phyloP scores from a whole-genome alignment of 2,797 vertebrate species.

The Orestias chungarensis region DNA sequence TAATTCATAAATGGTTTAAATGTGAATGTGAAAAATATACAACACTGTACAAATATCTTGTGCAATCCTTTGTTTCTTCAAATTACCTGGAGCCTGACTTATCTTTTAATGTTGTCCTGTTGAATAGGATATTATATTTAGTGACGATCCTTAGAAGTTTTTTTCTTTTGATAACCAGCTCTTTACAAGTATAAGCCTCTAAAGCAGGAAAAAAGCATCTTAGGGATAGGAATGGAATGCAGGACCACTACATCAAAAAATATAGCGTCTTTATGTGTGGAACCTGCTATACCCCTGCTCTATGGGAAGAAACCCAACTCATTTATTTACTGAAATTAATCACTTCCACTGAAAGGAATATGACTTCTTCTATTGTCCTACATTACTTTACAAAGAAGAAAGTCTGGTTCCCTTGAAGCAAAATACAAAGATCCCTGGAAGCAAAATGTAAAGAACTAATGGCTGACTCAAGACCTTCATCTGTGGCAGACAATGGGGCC shows the following conservation, averaged over 20 bases:
- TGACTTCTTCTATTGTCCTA: not conserved
- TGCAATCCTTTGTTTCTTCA: not conserved
- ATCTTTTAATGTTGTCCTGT: not conserved
- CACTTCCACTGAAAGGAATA: not conserved
- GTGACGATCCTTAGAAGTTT: not conserved
- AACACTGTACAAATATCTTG: not conserved
- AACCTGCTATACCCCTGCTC: too few relatives aligned
- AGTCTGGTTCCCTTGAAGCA: not conserved
- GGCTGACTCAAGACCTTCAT: not conserved
- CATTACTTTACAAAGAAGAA: not conserved
- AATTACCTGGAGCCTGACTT: conserved; percentile 1
- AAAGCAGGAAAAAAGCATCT: not conserved
- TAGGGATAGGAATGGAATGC: not conserved
- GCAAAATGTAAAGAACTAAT: not conserved
- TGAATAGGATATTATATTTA: not conserved
- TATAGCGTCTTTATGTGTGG: too few relatives aligned
- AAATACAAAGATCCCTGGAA: conserved; percentile 10
- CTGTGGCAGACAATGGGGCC: not conserved
- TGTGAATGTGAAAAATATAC: not conserved
- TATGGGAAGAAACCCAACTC: not conserved
- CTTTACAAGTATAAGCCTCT: not conserved
- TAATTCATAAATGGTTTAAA: not conserved
- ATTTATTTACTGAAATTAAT: not conserved
- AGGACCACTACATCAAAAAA: too few relatives aligned
- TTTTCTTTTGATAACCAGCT: not conserved